Conservation (phyloP, 2,888 invertebrate genomes). For the Busseola fusca region DNA sequence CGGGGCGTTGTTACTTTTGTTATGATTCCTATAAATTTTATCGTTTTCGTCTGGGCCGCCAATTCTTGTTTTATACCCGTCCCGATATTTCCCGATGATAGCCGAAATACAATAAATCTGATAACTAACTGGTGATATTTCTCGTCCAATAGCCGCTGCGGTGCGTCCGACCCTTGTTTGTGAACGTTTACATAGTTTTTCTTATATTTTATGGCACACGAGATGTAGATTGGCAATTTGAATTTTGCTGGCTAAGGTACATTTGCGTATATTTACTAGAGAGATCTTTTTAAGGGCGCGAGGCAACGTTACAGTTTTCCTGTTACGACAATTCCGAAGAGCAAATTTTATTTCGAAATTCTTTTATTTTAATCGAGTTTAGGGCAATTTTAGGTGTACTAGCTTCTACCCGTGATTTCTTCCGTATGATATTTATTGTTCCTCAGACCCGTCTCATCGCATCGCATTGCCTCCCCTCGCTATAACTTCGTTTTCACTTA, state of each 20-base stretch:
- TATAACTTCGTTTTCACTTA: too few relatives aligned
- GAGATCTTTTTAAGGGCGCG: slow-evolving; percentile 3
- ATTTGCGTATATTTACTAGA: slow-evolving; percentile 14
- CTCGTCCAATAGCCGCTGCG: slow-evolving; percentile 39
- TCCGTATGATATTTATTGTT: too few relatives aligned
- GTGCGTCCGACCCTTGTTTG: slow-evolving; percentile 51
- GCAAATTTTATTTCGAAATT: neutral
- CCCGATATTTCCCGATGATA: slow-evolving; percentile 63
- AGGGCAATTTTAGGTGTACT: neutral
- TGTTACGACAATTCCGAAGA: slow-evolving; percentile 7
- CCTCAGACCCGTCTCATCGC: too few relatives aligned
- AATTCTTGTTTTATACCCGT: slow-evolving; percentile 68
- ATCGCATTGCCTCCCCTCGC: too few relatives aligned
- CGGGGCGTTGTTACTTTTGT: slow-evolving; percentile 68
- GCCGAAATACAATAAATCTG: slow-evolving; percentile 70
- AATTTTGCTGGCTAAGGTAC: slow-evolving; percentile 44
- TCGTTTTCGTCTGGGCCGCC: slow-evolving; percentile 69
- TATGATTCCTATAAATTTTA: slow-evolving; percentile 79
- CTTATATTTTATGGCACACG: slow-evolving; percentile 50
- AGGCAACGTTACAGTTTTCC: slow-evolving; percentile 10
- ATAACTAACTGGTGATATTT: slow-evolving; percentile 70
- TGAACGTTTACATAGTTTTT: slow-evolving; percentile 51
- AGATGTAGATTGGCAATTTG: slow-evolving; percentile 57
- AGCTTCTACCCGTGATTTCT: too few relatives aligned
- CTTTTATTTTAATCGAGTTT: neutral